Conservation (phyloP, 2,888 invertebrate species). For the Halocaridina rubra region DNA sequence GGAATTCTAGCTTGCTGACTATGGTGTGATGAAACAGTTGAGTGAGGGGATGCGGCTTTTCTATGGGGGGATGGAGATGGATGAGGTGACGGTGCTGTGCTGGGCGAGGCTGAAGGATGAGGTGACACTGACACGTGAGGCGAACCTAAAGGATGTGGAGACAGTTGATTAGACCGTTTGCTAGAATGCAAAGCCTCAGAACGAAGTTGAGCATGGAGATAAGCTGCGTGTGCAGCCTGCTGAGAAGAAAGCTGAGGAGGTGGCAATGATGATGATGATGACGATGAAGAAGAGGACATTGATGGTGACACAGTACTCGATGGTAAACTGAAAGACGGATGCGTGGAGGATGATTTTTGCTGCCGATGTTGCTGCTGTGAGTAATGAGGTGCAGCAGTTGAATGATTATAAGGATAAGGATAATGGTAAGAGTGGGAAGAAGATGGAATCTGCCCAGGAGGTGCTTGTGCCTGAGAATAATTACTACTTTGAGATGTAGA, state of each 20-base stretch:
- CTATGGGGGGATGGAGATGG: slow-evolving; percentile 18
- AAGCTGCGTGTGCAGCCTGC: slow-evolving; percentile 32
- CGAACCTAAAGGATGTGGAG: slow-evolving; percentile 37
- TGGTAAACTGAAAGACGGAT: slow-evolving; percentile 22
- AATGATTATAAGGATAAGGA: slow-evolving; percentile 9
- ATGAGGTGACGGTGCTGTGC: slow-evolving; percentile 18
- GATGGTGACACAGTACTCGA: background rate
- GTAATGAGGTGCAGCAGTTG: background rate
- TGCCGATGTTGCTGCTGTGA: slow-evolving; percentile 27
- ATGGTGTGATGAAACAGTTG: slow-evolving; percentile 36
- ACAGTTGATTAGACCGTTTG: slow-evolving; percentile 40
- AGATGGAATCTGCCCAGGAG: background rate
- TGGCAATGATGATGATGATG: slow-evolving; percentile 7
- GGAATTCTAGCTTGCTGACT: slow-evolving; percentile 38
- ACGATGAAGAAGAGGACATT: background rate
- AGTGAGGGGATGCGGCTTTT: slow-evolving; percentile 2
- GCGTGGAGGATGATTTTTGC: slow-evolving; percentile 13
- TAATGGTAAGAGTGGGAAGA: slow-evolving; percentile 21
- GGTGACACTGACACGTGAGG: slow-evolving; percentile 36
- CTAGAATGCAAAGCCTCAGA: slow-evolving; percentile 1
- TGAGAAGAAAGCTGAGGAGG: slow-evolving; percentile 15
- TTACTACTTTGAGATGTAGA: background rate
- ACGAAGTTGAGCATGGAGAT: slow-evolving; percentile 36
- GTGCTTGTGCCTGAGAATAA: slow-evolving; percentile 9
- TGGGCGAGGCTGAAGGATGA: slow-evolving; percentile 7